Evolutionary conservation across 2,888 invertebrate species (phyloP), one percentile per base, ranked within the genome.

Genomic region (Tetragnatha montana): DNA sequence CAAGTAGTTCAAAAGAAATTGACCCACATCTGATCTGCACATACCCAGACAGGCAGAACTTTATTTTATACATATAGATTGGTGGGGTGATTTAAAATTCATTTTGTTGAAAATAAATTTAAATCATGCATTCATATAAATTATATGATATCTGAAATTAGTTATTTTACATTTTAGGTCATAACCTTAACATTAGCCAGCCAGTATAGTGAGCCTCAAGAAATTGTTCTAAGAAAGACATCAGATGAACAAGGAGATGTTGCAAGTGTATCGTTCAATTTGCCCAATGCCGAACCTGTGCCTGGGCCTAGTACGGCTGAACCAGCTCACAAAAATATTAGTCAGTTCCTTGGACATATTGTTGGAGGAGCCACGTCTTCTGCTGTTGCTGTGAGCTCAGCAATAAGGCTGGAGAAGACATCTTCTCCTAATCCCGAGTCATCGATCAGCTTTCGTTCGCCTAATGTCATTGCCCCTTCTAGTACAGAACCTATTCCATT

Each of bases 151-250:
- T 6, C 19, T 17, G 19, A 22, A 35, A 1, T 35, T 35, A 35
- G 35, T 35, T 35, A 14, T 84, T 74, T 81, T 83, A 47, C 47
- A 22, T 91, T 92, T 76, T 92, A 95, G 94, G 94, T 95, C 91
- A 95, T 95, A 92, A 95, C 95, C 17, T 93, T 95, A 92, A 95
- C 95, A 91, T 94, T 95, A 94, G 96, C 95, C 92, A 95, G 95
- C 92, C 94, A 95, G 87, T 95, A 95, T 93, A 95, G 95, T 93
- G 96, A 96, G 93, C 94, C 95, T 50, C 96, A 96, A 93, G 96
- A 97, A 94, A 89, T 91, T 83, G 90, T 91, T 35, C 50, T 91
- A 17, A 74, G 90, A 71, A 88, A 83, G 70, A 89, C 91, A 71
- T 84, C 91, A 21, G 89, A 88, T 78, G 89, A 86, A 14, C 87